A percentile compares a stretch with the other conserved stretches of the same genome.
Evolutionary conservation across 1,140 invertebrate species (phyloP).

Genomic region (Diachasmimorpha longicaudata): DNA sequence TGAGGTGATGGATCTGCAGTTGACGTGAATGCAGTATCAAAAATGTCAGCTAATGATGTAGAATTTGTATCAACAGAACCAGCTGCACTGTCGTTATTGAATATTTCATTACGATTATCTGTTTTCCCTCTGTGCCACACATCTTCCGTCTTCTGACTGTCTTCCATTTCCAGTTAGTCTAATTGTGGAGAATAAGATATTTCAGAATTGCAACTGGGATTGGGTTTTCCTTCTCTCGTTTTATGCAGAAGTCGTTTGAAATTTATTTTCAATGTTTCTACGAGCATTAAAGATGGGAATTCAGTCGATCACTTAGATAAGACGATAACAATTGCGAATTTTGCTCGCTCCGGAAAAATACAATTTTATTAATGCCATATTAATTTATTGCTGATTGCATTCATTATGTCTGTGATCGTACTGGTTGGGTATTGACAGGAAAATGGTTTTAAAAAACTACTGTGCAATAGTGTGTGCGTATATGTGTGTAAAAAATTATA

Average conservation of each 20-base stretch:
- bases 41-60: slow-evolving; percentile 63
- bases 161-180: slow-evolving; percentile 42
- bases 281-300: not conserved
- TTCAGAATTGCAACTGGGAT: not conserved
- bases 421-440: no score
- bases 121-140: slow-evolving; percentile 51
- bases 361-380: no score
- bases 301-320: no score
- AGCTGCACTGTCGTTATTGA: slow-evolving; percentile 47
- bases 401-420: no score
- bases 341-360: no score
- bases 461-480: no score
- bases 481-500: no score
- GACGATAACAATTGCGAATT: no score
- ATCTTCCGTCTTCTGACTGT: slow-evolving; percentile 48
- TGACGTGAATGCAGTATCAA: slow-evolving; percentile 65
- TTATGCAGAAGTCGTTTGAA: not conserved
- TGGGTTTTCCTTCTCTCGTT: not conserved
- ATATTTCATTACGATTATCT: slow-evolving; percentile 47
- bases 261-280: not conserved
- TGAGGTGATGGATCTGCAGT: slow-evolving; percentile 61
- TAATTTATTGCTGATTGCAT: no score
- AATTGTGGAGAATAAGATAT: not conserved
- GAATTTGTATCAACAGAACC: slow-evolving; percentile 56
- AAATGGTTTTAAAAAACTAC: no score